These are phyloP conservation scores for Zaprionus davidi DNA, from an alignment of 1,140 invertebrate genomes.

Conservation along the genomic window DNA sequence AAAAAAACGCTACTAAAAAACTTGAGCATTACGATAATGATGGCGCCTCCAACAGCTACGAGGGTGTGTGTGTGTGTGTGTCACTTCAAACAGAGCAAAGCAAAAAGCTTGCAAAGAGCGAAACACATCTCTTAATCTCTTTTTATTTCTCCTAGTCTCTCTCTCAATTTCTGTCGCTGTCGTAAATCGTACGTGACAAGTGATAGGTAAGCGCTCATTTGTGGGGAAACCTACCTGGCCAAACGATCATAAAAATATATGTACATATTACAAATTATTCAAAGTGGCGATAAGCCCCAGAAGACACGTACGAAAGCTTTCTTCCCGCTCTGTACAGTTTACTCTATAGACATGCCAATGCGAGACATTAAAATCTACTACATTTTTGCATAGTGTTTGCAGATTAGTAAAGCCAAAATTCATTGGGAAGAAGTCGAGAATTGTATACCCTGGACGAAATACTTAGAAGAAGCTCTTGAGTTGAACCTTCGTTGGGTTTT, in stretches of 20 bases:
- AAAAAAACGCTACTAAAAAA: conserved; percentile 31
- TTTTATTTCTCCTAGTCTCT: neutral
- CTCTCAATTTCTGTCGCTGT: neutral
- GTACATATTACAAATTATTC: conserved; percentile 44
- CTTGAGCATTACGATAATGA: conserved; percentile 20
- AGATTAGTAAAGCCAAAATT: neutral
- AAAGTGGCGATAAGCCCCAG: conserved; percentile 33
- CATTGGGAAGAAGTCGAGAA: neutral
- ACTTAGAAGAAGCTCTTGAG: too few species aligned
- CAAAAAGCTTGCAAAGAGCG: neutral
- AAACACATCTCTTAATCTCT: neutral
- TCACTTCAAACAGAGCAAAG: neutral
- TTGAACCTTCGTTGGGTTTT: too few species aligned
- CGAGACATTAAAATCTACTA: conserved; percentile 5
- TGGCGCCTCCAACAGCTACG: neutral
- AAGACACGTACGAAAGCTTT: conserved; percentile 30
- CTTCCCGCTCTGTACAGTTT: conserved; percentile 19
- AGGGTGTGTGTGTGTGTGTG: neutral
- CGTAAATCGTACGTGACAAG: conserved; percentile 39
- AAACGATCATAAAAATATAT: conserved; percentile 39
- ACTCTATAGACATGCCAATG: neutral
- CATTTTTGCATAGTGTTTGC: conserved; percentile 16
- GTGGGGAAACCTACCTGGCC: conserved; percentile 2
- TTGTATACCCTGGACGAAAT: neutral
- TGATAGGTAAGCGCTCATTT: conserved; percentile 27